A percentile compares a stretch with the other conserved stretches of the same genome.
Evolutionary conservation across 2,888 invertebrate species (phyloP).

Genomic region (Corbicula japonica): DNA sequence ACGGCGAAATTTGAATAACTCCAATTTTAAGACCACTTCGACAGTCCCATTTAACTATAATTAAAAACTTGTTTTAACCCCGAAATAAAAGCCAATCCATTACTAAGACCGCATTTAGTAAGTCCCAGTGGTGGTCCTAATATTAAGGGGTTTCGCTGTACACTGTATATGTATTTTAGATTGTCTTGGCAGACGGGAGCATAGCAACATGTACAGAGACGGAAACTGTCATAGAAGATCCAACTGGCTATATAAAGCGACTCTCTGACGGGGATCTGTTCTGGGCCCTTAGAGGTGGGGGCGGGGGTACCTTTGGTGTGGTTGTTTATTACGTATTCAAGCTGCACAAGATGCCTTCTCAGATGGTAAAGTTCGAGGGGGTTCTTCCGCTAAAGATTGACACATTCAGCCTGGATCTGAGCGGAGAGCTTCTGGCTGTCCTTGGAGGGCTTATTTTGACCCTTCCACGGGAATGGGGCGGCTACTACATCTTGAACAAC

Average conservation of each 20-base stretch:
- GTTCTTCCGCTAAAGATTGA: conserved; percentile 28
- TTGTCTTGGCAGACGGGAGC: conserved; percentile 57
- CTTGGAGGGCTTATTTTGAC: conserved; percentile 23
- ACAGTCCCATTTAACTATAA: too few relatives aligned
- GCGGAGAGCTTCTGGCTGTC: conserved; percentile 18
- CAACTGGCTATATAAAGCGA: conserved; percentile 11
- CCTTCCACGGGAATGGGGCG: conserved; percentile 62
- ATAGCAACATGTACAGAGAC: conserved; percentile 52
- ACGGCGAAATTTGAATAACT: too few relatives aligned
- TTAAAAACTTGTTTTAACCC: too few relatives aligned
- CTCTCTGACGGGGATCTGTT: conserved; percentile 59
- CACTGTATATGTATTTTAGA: too few relatives aligned
- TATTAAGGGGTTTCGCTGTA: too few relatives aligned
- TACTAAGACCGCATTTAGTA: too few relatives aligned
- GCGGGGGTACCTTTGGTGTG: conserved; percentile 68
- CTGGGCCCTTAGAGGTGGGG: conserved; percentile 73
- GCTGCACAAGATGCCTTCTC: conserved; percentile 42
- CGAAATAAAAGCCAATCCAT: too few relatives aligned
- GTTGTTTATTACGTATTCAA: conserved; percentile 58
- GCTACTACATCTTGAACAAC: conserved; percentile 58
- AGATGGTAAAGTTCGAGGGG: conserved; percentile 37
- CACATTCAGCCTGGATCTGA: not conserved
- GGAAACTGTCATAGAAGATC: conserved; percentile 17
- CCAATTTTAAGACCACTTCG: too few relatives aligned
- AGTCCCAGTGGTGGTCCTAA: too few relatives aligned